phyloP scores from a whole-genome alignment of 2,797 vertebrate species.

The Pogoniulus pusillus region DNA sequence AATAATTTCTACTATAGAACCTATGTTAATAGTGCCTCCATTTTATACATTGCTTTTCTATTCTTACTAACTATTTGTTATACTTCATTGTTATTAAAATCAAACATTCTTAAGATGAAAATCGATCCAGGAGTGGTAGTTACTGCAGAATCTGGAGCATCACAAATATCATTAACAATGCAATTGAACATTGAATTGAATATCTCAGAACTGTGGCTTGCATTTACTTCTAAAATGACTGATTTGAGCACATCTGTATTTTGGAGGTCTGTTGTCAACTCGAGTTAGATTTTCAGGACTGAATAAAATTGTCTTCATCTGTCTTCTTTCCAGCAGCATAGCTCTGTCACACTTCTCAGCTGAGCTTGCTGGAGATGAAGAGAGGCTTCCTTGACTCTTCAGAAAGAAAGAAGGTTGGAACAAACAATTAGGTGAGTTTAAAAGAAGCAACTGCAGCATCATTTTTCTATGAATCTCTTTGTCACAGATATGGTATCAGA shows the following conservation, averaged over 20 bases:
- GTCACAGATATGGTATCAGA: not conserved
- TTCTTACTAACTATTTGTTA: not conserved
- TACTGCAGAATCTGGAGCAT: not conserved
- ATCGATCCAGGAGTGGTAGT: not conserved
- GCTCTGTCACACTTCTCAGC: not conserved
- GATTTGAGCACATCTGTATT: not conserved
- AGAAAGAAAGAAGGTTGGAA: not conserved
- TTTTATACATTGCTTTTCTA: not conserved
- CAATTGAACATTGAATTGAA: not conserved
- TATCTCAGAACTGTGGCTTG: not conserved
- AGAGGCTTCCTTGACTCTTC: not conserved
- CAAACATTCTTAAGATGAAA: not conserved
- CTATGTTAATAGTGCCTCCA: not conserved
- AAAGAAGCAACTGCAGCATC: not conserved
- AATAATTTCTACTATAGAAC: not conserved
- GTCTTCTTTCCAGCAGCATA: not conserved
- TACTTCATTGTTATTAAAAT: not conserved
- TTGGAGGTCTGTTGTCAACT: not conserved
- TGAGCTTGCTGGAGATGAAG: not conserved
- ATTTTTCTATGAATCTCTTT: not conserved
- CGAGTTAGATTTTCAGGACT: not conserved
- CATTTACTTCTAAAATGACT: not conserved
- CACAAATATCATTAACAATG: not conserved
- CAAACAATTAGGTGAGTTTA: constrained; percentile 26
- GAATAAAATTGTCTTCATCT: not conserved